Evolutionary conservation across 2,797 vertebrate genomes (phyloP).

Genomic region (Gila robusta): DNA sequence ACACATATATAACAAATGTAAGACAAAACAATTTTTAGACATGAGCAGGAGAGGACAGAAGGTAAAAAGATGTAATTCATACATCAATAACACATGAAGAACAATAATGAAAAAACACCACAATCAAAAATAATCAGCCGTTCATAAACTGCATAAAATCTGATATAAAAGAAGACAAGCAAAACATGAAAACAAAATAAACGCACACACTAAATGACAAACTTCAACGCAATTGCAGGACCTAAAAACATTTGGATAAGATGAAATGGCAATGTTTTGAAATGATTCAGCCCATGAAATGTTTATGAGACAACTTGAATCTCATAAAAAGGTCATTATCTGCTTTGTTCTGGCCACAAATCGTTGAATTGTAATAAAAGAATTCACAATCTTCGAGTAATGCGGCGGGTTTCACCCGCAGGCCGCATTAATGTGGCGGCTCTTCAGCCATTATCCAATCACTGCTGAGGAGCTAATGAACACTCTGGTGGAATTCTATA

Average conservation of each 20-base stretch:
- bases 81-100: slow-evolving; percentile 10
- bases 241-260: slow-evolving; percentile 3
- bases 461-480: slow-evolving; percentile 43
- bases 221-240: background rate
- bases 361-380: slow-evolving; percentile 40
- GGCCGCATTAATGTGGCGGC: slow-evolving; percentile 19
- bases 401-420: slow-evolving; percentile 20
- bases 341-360: slow-evolving; percentile 40
- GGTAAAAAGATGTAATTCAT: background rate
- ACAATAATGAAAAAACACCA: slow-evolving; percentile 9
- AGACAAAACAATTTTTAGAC: background rate
- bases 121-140: background rate
- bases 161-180: slow-evolving; percentile 5
- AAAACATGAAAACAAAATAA: slow-evolving; percentile 15
- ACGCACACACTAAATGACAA: background rate
- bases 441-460: slow-evolving; percentile 42
- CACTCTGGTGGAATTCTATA: slow-evolving; percentile 41
- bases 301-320: slow-evolving; percentile 29
- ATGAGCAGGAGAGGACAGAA: background rate
- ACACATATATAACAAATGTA: background rate
- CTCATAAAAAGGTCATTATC: slow-evolving; percentile 37
- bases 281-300: slow-evolving; percentile 20
- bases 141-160: background rate
- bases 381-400: slow-evolving; percentile 28
- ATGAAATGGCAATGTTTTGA: slow-evolving; percentile 35